Conservation (phyloP, 2,113 vertebrate species). For the Pipra filicauda region DNA sequence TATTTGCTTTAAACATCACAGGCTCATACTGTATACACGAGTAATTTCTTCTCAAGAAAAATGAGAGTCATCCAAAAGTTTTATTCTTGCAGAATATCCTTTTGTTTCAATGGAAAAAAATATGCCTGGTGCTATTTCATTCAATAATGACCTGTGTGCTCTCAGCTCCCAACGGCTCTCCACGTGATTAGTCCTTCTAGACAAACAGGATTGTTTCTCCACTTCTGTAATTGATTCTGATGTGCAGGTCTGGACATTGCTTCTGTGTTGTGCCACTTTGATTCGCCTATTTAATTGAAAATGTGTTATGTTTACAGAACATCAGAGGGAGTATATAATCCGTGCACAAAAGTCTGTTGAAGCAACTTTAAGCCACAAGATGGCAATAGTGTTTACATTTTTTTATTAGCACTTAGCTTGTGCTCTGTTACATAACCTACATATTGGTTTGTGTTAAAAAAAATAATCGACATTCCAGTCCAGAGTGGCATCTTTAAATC, state of each 20-base stretch:
- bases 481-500: not conserved
- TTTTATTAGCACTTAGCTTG: slow-evolving; percentile 2
- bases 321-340: not conserved
- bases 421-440: not conserved
- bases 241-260: slow-evolving; percentile 44
- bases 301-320: slow-evolving; percentile 8
- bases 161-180: not conserved
- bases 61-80: not conserved
- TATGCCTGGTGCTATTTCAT: not conserved
- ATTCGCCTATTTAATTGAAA: slow-evolving; percentile 37
- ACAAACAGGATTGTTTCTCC: slow-evolving; percentile 51
- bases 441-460: not conserved
- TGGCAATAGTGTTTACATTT: slow-evolving; percentile 74
- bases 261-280: slow-evolving; percentile 44
- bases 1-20: not conserved
- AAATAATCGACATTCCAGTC: not conserved
- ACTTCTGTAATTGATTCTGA: slow-evolving; percentile 49
- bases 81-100: not conserved
- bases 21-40: not conserved
- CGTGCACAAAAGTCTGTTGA: slow-evolving; percentile 25
- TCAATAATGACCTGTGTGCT: not conserved
- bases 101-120: not conserved
- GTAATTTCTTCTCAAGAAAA: not conserved
- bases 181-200: slow-evolving; percentile 10
- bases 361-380: slow-evolving; percentile 70